Conservation (phyloP, 2,888 invertebrate genomes). For the Cepaea hortensis region DNA sequence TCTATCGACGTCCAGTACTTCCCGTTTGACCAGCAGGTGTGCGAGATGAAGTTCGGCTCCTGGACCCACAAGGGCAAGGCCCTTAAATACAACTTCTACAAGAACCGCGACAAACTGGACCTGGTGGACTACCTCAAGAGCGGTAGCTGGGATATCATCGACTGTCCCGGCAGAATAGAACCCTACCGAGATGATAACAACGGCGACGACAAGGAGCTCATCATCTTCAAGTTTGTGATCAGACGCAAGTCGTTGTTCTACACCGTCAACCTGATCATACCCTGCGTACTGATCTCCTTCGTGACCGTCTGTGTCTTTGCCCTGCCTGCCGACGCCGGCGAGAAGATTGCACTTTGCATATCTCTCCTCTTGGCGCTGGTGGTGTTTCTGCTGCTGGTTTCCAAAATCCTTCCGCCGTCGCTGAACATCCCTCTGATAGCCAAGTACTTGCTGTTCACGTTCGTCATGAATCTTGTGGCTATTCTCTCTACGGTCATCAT, state of each 20-base stretch:
- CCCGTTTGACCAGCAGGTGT: conserved; percentile 99
- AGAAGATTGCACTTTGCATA: conserved; percentile 90
- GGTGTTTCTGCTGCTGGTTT: conserved; percentile 97
- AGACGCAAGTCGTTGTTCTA: conserved; percentile 98
- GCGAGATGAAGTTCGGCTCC: conserved; percentile 97
- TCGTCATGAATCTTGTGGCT: conserved; percentile 99
- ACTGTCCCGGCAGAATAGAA: conserved; percentile 70
- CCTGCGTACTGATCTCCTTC: conserved; percentile 98
- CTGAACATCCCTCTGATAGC: conserved; percentile 98
- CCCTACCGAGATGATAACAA: conserved; percentile 61
- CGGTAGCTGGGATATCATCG: conserved; percentile 76
- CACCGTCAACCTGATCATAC: conserved; percentile 98
- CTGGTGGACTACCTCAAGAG: conserved; percentile 75
- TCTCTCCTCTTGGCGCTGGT: conserved; percentile 99
- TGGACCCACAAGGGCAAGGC: conserved; percentile 75
- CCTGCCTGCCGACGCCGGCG: conserved; percentile 98
- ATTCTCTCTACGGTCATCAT: conserved; percentile 99
- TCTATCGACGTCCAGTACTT: conserved; percentile 99
- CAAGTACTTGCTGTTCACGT: conserved; percentile 98
- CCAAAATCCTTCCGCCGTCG: conserved; percentile 98
- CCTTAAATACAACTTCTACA: conserved; percentile 70
- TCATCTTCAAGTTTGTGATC: conserved; percentile 96
- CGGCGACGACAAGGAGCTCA: conserved; percentile 76
- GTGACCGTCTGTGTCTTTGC: conserved; percentile 98
- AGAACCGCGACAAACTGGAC: conserved; percentile 70